These are phyloP conservation scores for Leptocoma aspasia DNA, from an alignment of 2,113 vertebrate species.

Conservation along the genomic window DNA sequence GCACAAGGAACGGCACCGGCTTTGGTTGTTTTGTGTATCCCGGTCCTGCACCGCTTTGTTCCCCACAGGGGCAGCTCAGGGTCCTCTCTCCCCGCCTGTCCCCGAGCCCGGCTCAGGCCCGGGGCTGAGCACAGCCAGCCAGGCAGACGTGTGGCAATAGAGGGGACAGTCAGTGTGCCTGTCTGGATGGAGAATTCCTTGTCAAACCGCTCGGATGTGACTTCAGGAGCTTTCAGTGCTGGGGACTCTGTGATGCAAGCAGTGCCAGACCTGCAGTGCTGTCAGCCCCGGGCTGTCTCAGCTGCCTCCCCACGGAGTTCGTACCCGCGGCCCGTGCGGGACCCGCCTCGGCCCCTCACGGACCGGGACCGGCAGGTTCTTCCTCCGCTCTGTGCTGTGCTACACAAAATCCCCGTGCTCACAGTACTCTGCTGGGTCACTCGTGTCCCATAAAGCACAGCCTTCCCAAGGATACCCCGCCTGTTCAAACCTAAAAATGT, in stretches of 20 bases:
- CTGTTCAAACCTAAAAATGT: not conserved
- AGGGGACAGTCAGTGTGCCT: not conserved
- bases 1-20: rapidly evolving
- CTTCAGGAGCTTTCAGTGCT: not conserved
- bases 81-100: rapidly evolving
- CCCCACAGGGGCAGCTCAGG: rapidly evolving
- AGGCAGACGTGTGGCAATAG: not conserved
- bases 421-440: rapidly evolving
- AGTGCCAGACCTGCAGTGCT: rapidly evolving
- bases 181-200: not conserved
- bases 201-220: rapidly evolving
- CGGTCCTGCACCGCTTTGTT: rapidly evolving
- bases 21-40: rapidly evolving
- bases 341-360: rapidly evolving
- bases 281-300: not conserved
- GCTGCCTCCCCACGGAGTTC: not conserved
- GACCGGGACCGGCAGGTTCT: not conserved
- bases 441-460: rapidly evolving
- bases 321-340: not conserved
- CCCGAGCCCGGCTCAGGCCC: rapidly evolving
- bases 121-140: rapidly evolving
- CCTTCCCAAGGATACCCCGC: rapidly evolving
- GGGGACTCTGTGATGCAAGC: not conserved
- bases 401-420: rapidly evolving
- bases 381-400: not conserved